These are phyloP conservation scores for Euphonia xanthogaster DNA, from an alignment of 2,797 vertebrate genomes.

Conservation along the genomic window DNA sequence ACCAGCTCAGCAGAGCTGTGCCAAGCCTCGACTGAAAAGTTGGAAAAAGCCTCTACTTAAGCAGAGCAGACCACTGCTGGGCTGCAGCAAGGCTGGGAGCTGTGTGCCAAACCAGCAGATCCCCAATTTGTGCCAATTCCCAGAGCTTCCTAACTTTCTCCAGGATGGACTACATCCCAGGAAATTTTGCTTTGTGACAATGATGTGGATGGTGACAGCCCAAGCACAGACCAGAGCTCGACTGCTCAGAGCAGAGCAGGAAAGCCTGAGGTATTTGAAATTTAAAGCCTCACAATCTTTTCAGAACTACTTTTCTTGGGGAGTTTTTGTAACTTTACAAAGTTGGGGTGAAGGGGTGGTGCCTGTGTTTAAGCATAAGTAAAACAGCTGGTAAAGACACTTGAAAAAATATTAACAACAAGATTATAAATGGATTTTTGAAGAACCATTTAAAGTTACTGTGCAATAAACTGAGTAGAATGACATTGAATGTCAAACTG, in stretches of 20 bases:
- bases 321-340: conserved; percentile 56
- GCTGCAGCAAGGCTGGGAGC: neutral
- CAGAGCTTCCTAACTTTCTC: conserved; percentile 38
- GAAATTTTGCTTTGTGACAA: neutral
- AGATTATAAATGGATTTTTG: conserved; percentile 80
- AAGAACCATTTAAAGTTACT: conserved; percentile 82
- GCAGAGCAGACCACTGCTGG: neutral
- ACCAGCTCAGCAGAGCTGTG: neutral
- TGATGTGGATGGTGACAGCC: neutral
- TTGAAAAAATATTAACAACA: conserved; percentile 80
- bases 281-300: conserved; percentile 3
- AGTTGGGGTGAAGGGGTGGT: conserved; percentile 16
- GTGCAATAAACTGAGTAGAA: conserved; percentile 81
- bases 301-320: conserved; percentile 53
- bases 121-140: neutral
- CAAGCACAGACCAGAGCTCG: neutral
- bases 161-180: neutral
- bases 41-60: neutral
- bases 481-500: conserved; percentile 84
- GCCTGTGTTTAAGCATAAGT: conserved; percentile 64
- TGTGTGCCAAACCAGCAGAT: neutral
- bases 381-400: conserved; percentile 79
- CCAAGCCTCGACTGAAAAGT: fast-evolving
- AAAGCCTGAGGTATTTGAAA: neutral
- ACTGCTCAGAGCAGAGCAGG: neutral